phyloP scores from a whole-genome alignment of 2,888 invertebrate species.

The Corythucha ciliata region DNA sequence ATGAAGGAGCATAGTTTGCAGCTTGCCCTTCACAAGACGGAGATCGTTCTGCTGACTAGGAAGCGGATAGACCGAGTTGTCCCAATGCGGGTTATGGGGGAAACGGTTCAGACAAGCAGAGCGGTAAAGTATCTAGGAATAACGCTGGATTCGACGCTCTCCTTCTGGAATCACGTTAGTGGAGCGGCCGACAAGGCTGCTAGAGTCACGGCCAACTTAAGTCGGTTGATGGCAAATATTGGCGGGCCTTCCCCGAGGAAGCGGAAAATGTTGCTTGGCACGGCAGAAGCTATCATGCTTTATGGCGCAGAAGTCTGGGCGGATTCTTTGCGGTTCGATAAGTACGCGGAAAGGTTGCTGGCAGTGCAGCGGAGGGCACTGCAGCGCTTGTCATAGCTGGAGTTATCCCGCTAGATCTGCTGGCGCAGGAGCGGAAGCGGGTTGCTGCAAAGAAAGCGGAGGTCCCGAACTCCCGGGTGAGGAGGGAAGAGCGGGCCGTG shows the following conservation, averaged over 20 bases:
- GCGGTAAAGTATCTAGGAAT: too few relatives aligned
- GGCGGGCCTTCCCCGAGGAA: background rate
- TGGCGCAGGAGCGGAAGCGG: too few relatives aligned
- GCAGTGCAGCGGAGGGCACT: conserved; percentile 3
- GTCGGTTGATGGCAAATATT: conserved; percentile 3
- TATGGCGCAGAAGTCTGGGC: conserved; percentile 14
- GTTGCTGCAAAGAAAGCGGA: too few relatives aligned
- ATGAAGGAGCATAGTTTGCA: conserved; percentile 25
- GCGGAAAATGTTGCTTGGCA: background rate
- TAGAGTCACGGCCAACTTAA: background rate
- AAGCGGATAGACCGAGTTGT: too few relatives aligned
- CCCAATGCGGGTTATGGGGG: too few relatives aligned
- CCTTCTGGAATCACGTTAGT: background rate
- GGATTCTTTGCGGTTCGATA: background rate
- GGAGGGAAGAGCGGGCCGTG: too few relatives aligned
- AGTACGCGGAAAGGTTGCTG: conserved; percentile 4
- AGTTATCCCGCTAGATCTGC: too few relatives aligned
- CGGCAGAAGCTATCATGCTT: conserved; percentile 3
- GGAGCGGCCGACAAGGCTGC: background rate
- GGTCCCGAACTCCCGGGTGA: too few relatives aligned
- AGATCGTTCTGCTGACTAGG: conserved; percentile 27
- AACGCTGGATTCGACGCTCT: background rate
- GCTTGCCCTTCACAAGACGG: conserved; percentile 31
- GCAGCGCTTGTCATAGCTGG: too few relatives aligned
- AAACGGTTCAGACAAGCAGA: too few relatives aligned